Base-by-base conservation (phyloP, 2,113 vertebrate genomes). In the Lucifuga dentata region DNA sequence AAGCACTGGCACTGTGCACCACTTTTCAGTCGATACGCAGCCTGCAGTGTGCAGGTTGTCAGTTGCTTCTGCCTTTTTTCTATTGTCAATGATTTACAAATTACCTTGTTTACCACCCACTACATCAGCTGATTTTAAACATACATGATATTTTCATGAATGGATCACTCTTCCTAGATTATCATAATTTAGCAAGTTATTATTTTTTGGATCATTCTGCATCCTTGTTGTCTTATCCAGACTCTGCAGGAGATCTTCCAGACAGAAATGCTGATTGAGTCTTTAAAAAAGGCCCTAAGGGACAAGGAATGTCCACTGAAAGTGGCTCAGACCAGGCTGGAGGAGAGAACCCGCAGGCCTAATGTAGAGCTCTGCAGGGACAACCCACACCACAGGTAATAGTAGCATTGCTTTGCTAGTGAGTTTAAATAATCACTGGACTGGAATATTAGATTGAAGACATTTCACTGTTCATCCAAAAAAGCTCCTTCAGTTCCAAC, bases 201-300 rank as follows among this genome's bases (percentile, higher is more conserved):
- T 35, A 33, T 49, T 52, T 50, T 51, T 21, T 12, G 59, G 51
- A 57, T 71, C 0, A 52, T 65, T 6, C 19, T 19, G 11, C 11
- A 1, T 57, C 15, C 2, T 0, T 21, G n/a, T 32, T 33, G 1
- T 43, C 43, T 55, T 46, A 9, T 60, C 41, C 75, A 98, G 97
- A 96, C 93, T 0, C 89, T 96, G 12, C 95, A 96, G 85, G 96
- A 97, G 82, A 96, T 98, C 61, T 97, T 95, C 83, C 94, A 97
- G 84, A 93, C 93, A 0, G 95, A 98, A 88, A 93, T 93, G 78
- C 91, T 92, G 40, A 95, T 97, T 3, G 95, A 95, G 55, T 90
- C 91, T 15, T 85, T 99, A 68, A 94, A 79, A 61, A 96, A 94
- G 73, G 94, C 96, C 56, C 92, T 98, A 46, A 85, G 81, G 69